Conservation (phyloP, 2,888 invertebrate species). For the Uloborus plumipes region DNA sequence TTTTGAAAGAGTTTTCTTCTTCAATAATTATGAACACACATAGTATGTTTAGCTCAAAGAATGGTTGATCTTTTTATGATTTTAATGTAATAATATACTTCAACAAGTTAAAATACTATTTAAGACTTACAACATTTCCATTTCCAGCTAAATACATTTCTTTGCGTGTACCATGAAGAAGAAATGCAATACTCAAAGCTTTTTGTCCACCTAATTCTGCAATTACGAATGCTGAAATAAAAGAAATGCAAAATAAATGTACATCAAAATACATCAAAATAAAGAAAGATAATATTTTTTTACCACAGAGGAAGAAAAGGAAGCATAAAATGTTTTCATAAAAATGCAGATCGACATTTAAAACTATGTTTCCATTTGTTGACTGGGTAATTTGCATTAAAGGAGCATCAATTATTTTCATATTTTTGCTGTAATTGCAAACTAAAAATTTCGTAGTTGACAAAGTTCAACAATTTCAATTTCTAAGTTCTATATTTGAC, state of each 20-base stretch:
- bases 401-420: no score
- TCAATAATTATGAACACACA: background rate
- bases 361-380: no score
- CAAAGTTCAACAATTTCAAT: no score
- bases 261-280: background rate
- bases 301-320: no score
- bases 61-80: background rate
- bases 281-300: no score
- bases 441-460: no score
- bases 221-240: conserved; percentile 45
- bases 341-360: no score
- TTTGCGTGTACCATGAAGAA: conserved; percentile 70
- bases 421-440: no score
- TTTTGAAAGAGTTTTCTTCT: no score
- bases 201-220: conserved; percentile 64
- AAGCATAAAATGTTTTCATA: no score
- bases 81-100: background rate
- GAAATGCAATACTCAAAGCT: conserved; percentile 70
- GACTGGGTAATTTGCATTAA: no score
- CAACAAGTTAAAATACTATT: background rate
- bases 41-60: background rate
- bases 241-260: background rate
- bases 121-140: conserved; percentile 40
- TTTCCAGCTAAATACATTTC: conserved; percentile 69
- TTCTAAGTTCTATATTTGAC: no score